A percentile compares a stretch with the other conserved stretches of the same genome.
phyloP scores from a whole-genome alignment of 2,113 vertebrate species.

The Centrocercus urophasianus region DNA sequence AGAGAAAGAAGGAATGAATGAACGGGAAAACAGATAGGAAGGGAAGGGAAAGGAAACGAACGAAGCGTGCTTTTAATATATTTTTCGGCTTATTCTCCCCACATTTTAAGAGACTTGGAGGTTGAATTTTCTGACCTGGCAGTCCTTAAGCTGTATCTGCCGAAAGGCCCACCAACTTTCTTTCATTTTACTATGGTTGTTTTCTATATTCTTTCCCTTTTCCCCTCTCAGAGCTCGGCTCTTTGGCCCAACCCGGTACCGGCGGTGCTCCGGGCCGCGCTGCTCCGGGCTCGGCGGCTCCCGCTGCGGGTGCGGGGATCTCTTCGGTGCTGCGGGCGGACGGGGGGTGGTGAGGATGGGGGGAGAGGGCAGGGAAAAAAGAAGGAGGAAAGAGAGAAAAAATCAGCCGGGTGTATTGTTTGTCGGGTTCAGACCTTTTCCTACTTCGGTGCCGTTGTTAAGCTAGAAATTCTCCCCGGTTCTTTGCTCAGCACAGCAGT shows the following conservation, averaged over 20 bases:
- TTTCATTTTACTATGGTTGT: background rate
- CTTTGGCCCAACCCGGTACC: too few species aligned
- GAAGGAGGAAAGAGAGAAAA: background rate
- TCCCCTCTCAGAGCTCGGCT: background rate
- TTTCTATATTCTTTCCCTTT: background rate
- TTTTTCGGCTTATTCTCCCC: background rate
- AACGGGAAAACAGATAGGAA: background rate
- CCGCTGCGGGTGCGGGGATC: background rate
- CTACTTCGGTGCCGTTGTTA: rapidly evolving
- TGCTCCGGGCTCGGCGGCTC: background rate
- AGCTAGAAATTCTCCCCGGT: background rate
- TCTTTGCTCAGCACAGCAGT: background rate
- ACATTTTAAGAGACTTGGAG: background rate
- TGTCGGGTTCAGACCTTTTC: background rate
- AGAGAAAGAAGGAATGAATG: rapidly evolving
- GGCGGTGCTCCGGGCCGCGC: too few species aligned
- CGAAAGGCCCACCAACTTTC: background rate
- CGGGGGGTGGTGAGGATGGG: too few species aligned
- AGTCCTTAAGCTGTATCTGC: background rate
- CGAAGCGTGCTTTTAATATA: rapidly evolving
- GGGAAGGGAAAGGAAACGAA: background rate
- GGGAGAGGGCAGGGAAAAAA: background rate
- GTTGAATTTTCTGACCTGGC: background rate
- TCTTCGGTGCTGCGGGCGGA: background rate
- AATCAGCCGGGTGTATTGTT: rapidly evolving